These are phyloP conservation scores for Drosophila pseudotalamancana DNA, from an alignment of 2,888 invertebrate genomes.

Conservation along the genomic window DNA sequence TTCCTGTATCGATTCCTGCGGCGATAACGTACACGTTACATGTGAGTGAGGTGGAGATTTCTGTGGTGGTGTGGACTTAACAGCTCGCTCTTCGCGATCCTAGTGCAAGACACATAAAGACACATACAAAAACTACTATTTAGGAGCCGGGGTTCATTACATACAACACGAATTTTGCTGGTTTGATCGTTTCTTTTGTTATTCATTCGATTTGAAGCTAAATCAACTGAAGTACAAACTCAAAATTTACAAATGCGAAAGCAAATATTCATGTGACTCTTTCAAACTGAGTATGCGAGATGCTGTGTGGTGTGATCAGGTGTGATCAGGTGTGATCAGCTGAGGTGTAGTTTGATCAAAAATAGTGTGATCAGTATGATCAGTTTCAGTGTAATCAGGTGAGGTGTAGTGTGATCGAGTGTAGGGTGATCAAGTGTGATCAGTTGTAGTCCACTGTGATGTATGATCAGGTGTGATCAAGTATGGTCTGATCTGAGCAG, in stretches of 20 bases:
- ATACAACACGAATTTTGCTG: constrained; percentile 74
- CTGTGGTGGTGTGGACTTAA: constrained; percentile 83
- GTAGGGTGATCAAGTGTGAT: neutral
- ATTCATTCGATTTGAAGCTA: constrained; percentile 42
- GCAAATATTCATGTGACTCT: constrained; percentile 12
- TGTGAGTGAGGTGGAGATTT: constrained; percentile 87
- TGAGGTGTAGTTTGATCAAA: neutral
- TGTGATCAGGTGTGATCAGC: neutral
- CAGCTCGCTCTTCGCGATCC: constrained; percentile 86
- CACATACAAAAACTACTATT: constrained; percentile 83
- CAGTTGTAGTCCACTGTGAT: neutral
- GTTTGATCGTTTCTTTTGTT: neutral
- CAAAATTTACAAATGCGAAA: constrained; percentile 19
- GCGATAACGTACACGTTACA: constrained; percentile 87
- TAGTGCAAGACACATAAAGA: constrained; percentile 84
- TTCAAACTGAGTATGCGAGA: constrained; percentile 13
- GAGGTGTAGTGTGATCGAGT: neutral
- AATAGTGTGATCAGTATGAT: neutral
- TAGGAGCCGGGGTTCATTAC: constrained; percentile 83
- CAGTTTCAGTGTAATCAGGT: neutral
- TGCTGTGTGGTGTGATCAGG: constrained; percentile 18
- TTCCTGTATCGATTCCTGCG: constrained; percentile 85
- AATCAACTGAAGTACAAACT: constrained; percentile 26
- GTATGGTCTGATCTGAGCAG: neutral
- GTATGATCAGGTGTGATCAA: neutral